phyloP scores from a whole-genome alignment of 2,113 vertebrate genomes.

The Colistium nudipinnis region DNA sequence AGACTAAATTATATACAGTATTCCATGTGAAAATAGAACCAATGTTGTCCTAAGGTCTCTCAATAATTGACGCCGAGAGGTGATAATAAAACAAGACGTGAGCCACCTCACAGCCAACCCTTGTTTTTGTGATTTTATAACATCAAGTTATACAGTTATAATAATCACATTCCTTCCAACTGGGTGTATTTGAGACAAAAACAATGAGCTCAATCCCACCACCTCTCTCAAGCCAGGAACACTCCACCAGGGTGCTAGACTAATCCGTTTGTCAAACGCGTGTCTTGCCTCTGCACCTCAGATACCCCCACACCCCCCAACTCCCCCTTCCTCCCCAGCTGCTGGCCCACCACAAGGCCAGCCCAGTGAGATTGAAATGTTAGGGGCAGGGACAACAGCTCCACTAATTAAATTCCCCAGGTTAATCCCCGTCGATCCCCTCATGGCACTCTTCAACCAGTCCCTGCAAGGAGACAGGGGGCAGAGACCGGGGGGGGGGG shows the following conservation, averaged over 20 bases:
- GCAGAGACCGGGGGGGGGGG: slow-evolving; percentile 16
- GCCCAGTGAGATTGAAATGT: slow-evolving; percentile 90
- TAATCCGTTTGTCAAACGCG: slow-evolving; percentile 76
- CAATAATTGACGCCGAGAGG: too few species aligned
- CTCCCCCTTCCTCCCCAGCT: slow-evolving; percentile 41
- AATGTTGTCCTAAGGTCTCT: background rate
- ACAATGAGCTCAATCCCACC: slow-evolving; percentile 18
- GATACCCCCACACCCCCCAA: background rate
- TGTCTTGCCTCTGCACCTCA: slow-evolving; percentile 54
- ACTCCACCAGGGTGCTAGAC: slow-evolving; percentile 50
- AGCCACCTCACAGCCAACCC: slow-evolving; percentile 12
- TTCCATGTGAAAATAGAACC: background rate
- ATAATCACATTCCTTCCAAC: background rate
- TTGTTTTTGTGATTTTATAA: slow-evolving; percentile 2
- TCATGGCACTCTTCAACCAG: slow-evolving; percentile 76
- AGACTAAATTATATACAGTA: background rate
- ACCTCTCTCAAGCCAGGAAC: slow-evolving; percentile 28
- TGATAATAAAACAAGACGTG: too few species aligned
- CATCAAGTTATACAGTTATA: background rate
- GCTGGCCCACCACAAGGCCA: slow-evolving; percentile 69
- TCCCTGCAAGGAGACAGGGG: slow-evolving; percentile 49
- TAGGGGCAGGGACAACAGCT: slow-evolving; percentile 87
- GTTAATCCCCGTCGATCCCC: slow-evolving; percentile 91
- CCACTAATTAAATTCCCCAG: slow-evolving; percentile 96
- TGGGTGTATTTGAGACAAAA: background rate